Base-by-base conservation (phyloP, 2,113 vertebrate species). In the Aplodontia rufa region DNA sequence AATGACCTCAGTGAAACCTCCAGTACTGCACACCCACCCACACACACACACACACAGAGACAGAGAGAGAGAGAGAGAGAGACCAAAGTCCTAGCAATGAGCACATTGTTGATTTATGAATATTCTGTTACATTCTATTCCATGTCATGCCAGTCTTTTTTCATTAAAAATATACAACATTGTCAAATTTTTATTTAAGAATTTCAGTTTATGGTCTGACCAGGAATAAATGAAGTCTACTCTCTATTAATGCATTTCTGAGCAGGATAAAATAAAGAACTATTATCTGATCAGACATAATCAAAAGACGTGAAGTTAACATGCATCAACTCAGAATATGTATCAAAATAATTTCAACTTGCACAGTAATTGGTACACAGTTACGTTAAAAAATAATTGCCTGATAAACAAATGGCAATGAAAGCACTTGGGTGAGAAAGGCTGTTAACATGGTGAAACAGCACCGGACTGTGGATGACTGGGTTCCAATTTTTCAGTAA, bases 131-230 rank as follows among this genome's bases (percentile, higher is more conserved):
- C 5, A 68, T 47, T 68, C 69, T 19, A 40, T 58, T 95, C n/a
- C 45, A 79, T 86, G 64, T 49, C 22, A 42, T 28, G 17, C n/a
- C 58, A 62, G 32, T 24, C 45, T 5, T 84, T 55, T 94, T 76
- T 82, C 62, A 87, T 83, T 92, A 71, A 92, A 81, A 75, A 53
- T 64, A 78, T 22, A 32, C 49, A 93, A 86, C 35, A 72, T 24
- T 81, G 78, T 74, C 47, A 85, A 64, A 85, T 69, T 93, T 96
- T 87, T 51, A 47, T 45, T 90, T 94, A 72, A 91, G 30, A 12
- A 85, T 80, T 87, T 90, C 1, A 80, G 53, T 32, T 53, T 87
- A 82, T 60, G 9, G 35, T 87, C 64, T 88, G 37, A 71, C 28
- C 30, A 85, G 6, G 45, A 37, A 96, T 42, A 93, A 94, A 93